Base-by-base conservation (phyloP, 2,888 invertebrate genomes). In the Hofmannophila pseudospretella region DNA sequence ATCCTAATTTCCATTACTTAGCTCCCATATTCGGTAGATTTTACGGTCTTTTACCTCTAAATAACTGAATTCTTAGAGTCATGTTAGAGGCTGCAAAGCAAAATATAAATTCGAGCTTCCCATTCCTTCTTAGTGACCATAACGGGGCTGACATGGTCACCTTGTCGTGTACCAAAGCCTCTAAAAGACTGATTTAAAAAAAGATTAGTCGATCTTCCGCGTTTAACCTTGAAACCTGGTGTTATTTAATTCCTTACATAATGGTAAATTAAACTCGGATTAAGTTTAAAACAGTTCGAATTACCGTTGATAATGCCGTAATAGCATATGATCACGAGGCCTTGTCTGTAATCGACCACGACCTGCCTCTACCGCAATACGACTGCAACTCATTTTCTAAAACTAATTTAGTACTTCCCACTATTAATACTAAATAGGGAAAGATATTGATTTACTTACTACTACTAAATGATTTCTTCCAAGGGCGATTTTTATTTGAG, bases 311-410 rank as follows among this genome's bases (percentile, higher is more conserved):
- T 41, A 41, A 37, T 34, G 23, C 28, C 8, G 27, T 31, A 37
- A 54, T 53, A 50, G 51, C 51, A 44, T 39, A 48, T 34, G 44
- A 42, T 47, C 42, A 53, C 35, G 34, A 43, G 52, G 54, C 63
- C 61, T 54, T 39, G 53, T 44, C 54, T 11, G 23, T 43, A 38
- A 61, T 61, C 59, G 45, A 44, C 23, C 34, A 23, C 23, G n/a
- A 23, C n/a, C 23, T 8, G 5, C 16, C 23, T 2, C n/a, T 23
- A n/a, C 23, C 16, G 3, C 16, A 5, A 16, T 16, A 16, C 16
- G 3, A 16, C 16, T 4, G n/a, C 23, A 47, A 45, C 36, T 49
- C 22, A 53, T 57, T 62, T 58, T 58, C 44, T 48, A 50, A 47
- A 16, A 57, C 16, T 30, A 30, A 30, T 30, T 19, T 9, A 19